A percentile compares a stretch with the other conserved stretches of the same genome.
phyloP scores from a whole-genome alignment of 2,113 vertebrate species.

The Myotis lucifugus region DNA sequence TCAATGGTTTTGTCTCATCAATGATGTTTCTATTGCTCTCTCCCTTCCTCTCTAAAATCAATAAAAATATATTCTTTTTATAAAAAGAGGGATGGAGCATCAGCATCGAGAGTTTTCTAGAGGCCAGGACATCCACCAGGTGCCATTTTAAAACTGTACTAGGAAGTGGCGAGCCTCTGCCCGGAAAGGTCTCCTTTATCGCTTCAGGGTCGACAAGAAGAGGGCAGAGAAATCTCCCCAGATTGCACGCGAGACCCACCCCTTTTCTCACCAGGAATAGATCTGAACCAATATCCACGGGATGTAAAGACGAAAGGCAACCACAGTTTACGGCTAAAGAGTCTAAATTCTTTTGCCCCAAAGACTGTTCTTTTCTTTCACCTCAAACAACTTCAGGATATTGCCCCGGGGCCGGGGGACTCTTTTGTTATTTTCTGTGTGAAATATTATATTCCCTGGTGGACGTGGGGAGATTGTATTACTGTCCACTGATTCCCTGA shows the following conservation, averaged over 20 bases:
- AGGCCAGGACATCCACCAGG: not conserved
- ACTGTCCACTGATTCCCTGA: constrained; percentile 58
- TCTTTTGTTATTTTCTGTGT: constrained; percentile 79
- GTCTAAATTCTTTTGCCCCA: constrained; percentile 59
- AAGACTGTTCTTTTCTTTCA: constrained; percentile 75
- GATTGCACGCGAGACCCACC: fast-evolving
- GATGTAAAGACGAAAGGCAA: not conserved
- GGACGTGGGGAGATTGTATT: constrained; percentile 61
- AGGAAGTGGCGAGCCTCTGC: not conserved
- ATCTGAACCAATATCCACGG: constrained; percentile 10
- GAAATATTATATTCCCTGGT: constrained; percentile 75
- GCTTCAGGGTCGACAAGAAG: not conserved
- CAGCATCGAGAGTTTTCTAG: not conserved
- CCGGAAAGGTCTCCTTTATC: not conserved
- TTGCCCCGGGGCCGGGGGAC: constrained; percentile 73
- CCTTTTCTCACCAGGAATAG: not conserved
- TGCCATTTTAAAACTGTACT: not conserved
- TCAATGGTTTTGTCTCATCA: too few relatives aligned
- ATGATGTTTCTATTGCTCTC: too few relatives aligned
- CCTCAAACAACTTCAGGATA: constrained; percentile 78
- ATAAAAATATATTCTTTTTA: too few relatives aligned
- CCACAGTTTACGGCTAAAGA: constrained; percentile 47
- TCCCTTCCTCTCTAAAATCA: too few relatives aligned
- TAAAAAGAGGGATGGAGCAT: too few relatives aligned
- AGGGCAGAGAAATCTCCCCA: not conserved